These are phyloP conservation scores for Galerucella nymphaeae DNA, from an alignment of 2,888 invertebrate genomes.

Conservation along the genomic window DNA sequence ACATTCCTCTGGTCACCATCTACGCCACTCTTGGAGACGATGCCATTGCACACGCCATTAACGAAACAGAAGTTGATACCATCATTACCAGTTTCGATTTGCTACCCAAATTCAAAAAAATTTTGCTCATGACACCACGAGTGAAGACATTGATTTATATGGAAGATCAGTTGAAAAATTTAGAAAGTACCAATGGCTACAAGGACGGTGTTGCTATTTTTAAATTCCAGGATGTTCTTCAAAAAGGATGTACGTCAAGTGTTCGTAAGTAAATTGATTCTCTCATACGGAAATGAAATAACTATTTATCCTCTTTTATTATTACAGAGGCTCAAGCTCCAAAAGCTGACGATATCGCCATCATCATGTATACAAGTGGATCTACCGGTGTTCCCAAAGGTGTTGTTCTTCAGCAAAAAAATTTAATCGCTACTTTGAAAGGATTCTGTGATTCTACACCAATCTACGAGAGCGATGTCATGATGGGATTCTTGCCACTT, in stretches of 20 bases:
- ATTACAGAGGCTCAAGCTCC: conserved; percentile 66
- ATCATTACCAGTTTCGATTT: conserved; percentile 94
- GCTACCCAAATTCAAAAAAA: conserved; percentile 87
- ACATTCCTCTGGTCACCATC: conserved; percentile 95
- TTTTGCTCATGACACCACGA: conserved; percentile 77
- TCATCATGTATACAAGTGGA: conserved; percentile 99
- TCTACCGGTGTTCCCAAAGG: conserved; percentile 97
- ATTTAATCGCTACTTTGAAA: conserved; percentile 83
- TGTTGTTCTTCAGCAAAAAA: conserved; percentile 83
- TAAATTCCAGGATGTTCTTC: conserved; percentile 79
- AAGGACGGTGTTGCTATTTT: conserved; percentile 79
- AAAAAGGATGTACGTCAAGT: conserved; percentile 65
- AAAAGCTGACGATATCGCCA: conserved; percentile 82
- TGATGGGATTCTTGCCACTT: conserved; percentile 95
- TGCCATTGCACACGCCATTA: conserved; percentile 95
- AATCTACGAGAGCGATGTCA: conserved; percentile 79
- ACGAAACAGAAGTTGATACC: conserved; percentile 94
- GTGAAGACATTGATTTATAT: conserved; percentile 87
- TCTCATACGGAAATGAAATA: no score
- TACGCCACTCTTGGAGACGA: conserved; percentile 96
- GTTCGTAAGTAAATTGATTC: conserved; percentile 60
- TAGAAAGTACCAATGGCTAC: conserved; percentile 75
- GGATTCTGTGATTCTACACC: conserved; percentile 83
- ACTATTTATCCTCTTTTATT: neutral
- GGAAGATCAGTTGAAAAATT: conserved; percentile 85